Evolutionary conservation across 2,888 invertebrate genomes (phyloP).

Genomic region (Nowickia ferox): DNA sequence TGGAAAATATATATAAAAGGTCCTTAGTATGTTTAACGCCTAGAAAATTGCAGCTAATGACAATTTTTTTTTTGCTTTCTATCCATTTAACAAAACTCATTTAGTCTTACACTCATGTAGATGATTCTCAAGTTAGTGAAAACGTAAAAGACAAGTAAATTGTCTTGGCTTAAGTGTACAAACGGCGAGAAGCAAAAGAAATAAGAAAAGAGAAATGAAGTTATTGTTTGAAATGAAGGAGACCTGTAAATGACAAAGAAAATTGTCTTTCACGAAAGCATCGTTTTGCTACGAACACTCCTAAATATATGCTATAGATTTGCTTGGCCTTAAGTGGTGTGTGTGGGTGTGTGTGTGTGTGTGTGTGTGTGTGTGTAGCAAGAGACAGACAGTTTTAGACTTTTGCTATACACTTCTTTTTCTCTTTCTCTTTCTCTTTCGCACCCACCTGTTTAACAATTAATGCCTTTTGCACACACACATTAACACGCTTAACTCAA

Average conservation of each 20-base stretch:
- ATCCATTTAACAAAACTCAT: constrained; percentile 46
- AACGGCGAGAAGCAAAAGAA: not conserved
- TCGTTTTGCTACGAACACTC: not conserved
- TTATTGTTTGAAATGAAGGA: constrained; percentile 45
- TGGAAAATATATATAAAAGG: constrained; percentile 51
- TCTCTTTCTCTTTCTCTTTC: not conserved
- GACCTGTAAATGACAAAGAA: constrained; percentile 70
- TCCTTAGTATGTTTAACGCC: constrained; percentile 71
- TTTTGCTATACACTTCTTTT: not conserved
- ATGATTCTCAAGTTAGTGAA: constrained; percentile 32
- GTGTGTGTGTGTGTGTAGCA: not conserved
- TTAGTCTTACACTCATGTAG: constrained; percentile 32
- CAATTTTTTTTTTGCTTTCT: constrained; percentile 14
- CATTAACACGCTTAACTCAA: constrained; percentile 39
- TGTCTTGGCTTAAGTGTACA: constrained; percentile 59
- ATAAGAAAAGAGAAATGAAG: constrained; percentile 29
- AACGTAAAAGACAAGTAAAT: constrained; percentile 61
- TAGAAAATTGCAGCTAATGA: constrained; percentile 73
- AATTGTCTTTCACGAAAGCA: constrained; percentile 63
- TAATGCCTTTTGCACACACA: constrained; percentile 51
- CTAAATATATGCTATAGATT: constrained; percentile 52
- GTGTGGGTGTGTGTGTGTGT: no score
- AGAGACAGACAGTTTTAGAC: constrained; percentile 3
- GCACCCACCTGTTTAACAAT: constrained; percentile 72
- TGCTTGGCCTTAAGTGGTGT: constrained; percentile 11